phyloP scores from a whole-genome alignment of 2,888 invertebrate species.

The Teinopalpus imperialis region DNA sequence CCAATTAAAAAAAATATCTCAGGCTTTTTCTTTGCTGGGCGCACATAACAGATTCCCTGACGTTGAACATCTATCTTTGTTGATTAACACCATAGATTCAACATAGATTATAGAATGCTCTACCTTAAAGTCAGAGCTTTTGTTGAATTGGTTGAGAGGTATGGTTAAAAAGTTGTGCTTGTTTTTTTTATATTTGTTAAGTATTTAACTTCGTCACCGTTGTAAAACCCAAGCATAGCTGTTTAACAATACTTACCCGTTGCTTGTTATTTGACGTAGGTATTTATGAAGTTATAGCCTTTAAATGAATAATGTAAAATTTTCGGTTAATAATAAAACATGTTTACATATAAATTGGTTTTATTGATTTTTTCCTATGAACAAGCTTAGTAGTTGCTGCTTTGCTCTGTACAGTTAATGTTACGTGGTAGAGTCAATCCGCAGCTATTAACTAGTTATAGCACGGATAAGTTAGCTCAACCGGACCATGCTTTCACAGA shows the following conservation, averaged over 20 bases:
- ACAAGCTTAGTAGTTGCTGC: too few species aligned
- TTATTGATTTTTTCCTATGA: constrained; percentile 10
- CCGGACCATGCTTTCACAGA: too few species aligned
- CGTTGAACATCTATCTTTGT: too few species aligned
- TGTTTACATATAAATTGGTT: constrained; percentile 56
- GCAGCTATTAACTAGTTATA: too few species aligned
- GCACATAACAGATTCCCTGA: too few species aligned
- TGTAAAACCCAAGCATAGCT: constrained; percentile 14
- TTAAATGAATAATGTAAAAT: constrained; percentile 72
- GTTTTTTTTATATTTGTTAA: constrained; percentile 1
- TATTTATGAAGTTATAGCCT: constrained; percentile 70
- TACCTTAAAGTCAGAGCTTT: constrained; percentile 8
- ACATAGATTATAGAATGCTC: constrained; percentile 11
- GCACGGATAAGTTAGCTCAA: too few species aligned
- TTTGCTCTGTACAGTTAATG: too few species aligned
- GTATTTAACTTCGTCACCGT: background rate
- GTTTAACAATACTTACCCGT: constrained; percentile 35
- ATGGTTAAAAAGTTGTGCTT: constrained; percentile 21
- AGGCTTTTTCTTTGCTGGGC: too few species aligned
- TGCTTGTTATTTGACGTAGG: constrained; percentile 61
- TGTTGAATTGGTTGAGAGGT: constrained; percentile 17
- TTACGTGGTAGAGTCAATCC: too few species aligned
- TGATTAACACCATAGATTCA: background rate
- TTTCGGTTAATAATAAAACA: constrained; percentile 74
- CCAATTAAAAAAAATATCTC: too few species aligned